phyloP scores from a whole-genome alignment of 2,797 vertebrate species.

The Natrix natrix region DNA sequence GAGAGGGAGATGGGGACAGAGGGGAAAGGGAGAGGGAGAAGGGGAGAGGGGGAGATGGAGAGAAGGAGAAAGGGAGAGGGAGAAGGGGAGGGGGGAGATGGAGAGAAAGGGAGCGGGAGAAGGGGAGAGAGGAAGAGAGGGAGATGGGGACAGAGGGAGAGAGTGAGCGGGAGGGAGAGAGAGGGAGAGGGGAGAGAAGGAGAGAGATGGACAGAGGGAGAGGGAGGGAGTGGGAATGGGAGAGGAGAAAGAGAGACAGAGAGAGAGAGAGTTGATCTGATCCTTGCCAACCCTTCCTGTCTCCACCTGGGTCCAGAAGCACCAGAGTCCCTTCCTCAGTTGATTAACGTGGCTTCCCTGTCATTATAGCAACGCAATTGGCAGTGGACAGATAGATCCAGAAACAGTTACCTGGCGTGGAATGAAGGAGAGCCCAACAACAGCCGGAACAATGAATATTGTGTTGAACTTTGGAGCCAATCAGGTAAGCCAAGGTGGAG shows the following conservation, averaged over 20 bases:
- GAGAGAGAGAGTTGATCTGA: too few species aligned
- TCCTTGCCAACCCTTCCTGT: neutral
- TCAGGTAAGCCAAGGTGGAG: neutral
- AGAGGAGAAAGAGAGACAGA: too few species aligned
- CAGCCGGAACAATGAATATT: rapidly evolving
- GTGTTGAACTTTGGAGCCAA: rapidly evolving
- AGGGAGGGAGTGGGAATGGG: too few species aligned
- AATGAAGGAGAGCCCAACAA: neutral
- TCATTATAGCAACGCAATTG: neutral
- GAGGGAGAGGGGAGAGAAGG: too few species aligned
- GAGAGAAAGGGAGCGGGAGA: too few species aligned
- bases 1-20: too few species aligned
- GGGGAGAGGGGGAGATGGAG: too few species aligned
- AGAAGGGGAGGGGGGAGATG: too few species aligned
- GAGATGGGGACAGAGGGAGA: too few species aligned
- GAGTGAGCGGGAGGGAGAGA: too few species aligned
- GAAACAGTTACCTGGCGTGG: neutral
- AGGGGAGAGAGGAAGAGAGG: too few species aligned
- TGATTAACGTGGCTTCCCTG: neutral
- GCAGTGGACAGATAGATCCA: neutral
- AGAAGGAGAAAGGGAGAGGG: neutral
- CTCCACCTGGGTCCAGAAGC: neutral
- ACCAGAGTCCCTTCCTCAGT: neutral
- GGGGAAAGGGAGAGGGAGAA: too few species aligned
- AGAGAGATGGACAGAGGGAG: neutral